Evolutionary conservation across 2,113 vertebrate genomes (phyloP), one percentile per base, ranked within the genome.

Genomic region (Brachyhypopomus gauderio): DNA sequence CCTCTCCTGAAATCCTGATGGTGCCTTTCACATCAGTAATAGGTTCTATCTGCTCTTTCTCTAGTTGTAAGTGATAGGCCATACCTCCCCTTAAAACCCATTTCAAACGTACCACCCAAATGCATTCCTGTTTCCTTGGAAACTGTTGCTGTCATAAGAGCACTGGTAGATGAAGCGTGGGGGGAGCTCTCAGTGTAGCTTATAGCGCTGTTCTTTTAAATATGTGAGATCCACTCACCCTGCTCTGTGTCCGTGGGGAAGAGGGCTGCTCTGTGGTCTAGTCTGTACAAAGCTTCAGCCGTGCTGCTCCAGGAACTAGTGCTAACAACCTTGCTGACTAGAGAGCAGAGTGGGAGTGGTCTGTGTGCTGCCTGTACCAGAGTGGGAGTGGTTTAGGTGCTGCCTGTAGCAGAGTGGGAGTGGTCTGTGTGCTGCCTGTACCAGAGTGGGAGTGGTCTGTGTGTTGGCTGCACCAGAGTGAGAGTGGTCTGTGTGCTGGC

Each of bases 71-170:
- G 17, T 34, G 25, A 66, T 34, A 66, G 63, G 3, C 25, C 7
- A 27, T 3, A 34, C 63, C 63, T 34, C 63, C 23, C 12, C 27
- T 66, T 34, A 16, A 66, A 27, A 66, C 12, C 4, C 63, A 25
- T 66, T 34, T 30, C 25, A 66, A 45, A 27, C 12, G 25, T 4
- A 66, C 6, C 25, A 34, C 63, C 27, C 25, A 27, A 17, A 23
- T 34, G 63, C 25, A 27, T 66, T 66, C 63, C 14, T 1, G 63
- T 66, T 66, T 66, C 63, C 63, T 17, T 66, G 63, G 63, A 66
- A 66, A 66, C 63, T 17, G 63, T 14, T 34, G 63, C 14, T 17
- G 27, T 34, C 22, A 25, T 25, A 25, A 11, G 14, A 66, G 63
- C 14, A 27, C 17, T 27, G 9, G 23, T 30, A 5, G 14, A 64